Conservation (phyloP, 2,888 invertebrate genomes). For the Andrena trimmerana region DNA sequence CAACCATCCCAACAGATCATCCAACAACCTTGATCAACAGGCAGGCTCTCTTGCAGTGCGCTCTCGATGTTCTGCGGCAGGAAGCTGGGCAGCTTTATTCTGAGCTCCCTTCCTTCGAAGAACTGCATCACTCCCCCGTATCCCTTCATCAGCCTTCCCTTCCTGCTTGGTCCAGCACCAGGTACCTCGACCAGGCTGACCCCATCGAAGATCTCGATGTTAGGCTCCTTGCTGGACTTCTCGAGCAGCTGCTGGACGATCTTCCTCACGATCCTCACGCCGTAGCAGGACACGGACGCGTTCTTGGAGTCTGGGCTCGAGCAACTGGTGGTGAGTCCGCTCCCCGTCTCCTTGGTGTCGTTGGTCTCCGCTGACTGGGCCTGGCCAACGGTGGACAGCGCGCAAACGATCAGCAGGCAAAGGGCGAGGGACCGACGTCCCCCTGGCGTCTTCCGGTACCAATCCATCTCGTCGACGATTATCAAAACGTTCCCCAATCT, state of each 20-base stretch:
- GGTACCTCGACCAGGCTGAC: conserved; percentile 88
- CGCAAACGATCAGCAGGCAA: conserved; percentile 40
- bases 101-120: conserved; percentile 90
- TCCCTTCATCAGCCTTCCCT: conserved; percentile 83
- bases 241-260: conserved; percentile 87
- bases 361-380: conserved; percentile 19
- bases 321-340: conserved; percentile 72
- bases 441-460: conserved; percentile 24
- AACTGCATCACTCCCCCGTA: conserved; percentile 88
- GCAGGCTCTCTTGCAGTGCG: conserved; percentile 86
- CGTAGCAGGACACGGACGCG: conserved; percentile 85
- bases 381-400: conserved; percentile 30
- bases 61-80: conserved; percentile 89
- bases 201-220: conserved; percentile 88
- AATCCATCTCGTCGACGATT: conserved; percentile 43
- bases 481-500: neutral
- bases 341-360: conserved; percentile 69
- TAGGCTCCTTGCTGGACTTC: conserved; percentile 85
- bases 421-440: conserved; percentile 31
- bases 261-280: conserved; percentile 85
- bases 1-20: neutral
- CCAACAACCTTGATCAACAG: conserved; percentile 85
- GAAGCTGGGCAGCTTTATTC: conserved; percentile 90
- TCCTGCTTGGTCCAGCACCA: conserved; percentile 85
- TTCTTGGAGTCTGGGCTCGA: conserved; percentile 77